Evolutionary conservation across 2,797 vertebrate genomes (phyloP), one percentile per base, ranked within the genome.

Genomic region (Parambassis ranga): DNA sequence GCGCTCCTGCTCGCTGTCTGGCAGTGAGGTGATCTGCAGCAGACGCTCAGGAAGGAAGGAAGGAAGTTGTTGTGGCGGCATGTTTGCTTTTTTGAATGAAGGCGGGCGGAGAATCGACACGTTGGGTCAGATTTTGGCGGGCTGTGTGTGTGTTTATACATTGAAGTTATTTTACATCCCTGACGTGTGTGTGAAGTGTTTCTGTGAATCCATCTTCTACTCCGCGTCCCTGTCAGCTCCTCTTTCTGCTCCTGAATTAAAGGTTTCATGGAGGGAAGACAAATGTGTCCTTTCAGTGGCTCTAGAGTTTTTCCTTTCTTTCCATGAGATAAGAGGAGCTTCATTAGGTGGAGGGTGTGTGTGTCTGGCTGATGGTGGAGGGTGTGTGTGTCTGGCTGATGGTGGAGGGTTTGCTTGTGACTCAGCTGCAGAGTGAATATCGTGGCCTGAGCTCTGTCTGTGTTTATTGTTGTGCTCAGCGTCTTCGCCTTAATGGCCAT

Each of bases 121-220:
- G 71, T 68, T 71, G 18, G 14, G 71, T 77, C 39, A 32, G 50
- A 56, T 71, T 82, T 77, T 82, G 79, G 79, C 63, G 1, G 51
- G 30, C 37, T 46, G 6, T 9, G 49, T 28, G 36, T 31, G 7
- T 71, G 66, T 64, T 73, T 77, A 42, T 14, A 46, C 66, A 79
- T 68, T 39, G 70, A 84, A 61, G 60, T 73, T 61, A 71, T 87
- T 83, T 77, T 77, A 58, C 67, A 65, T 66, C 69, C 77, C 55
- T 1, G 43, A 68, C 72, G 16, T 55, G 16, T 41, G 31, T 32
- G 14, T 15, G 10, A 42, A 13, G 10, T 50, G 43, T 56, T 65
- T 77, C 43, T 69, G 35, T 53, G 53, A 61, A 55, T 71, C 56
- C 52, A 39, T 22, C 37, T 65, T 83, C 52, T 16, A 36, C 49